phyloP scores from a whole-genome alignment of 1,140 invertebrate species.

The Leptinotarsa defecta region DNA sequence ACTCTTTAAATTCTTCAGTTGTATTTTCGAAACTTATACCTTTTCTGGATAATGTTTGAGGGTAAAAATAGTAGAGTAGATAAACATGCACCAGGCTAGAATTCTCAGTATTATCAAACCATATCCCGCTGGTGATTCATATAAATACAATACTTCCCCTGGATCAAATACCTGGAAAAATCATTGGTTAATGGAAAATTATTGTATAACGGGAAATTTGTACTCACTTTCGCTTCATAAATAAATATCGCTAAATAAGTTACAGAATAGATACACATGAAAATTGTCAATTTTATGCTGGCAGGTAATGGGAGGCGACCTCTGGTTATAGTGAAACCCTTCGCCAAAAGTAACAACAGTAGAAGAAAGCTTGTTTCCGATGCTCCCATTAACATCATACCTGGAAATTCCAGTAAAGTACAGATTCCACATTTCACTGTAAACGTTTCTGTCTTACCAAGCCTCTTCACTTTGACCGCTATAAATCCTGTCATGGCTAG shows the following conservation, averaged over 20 bases:
- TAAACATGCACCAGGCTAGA: constrained; percentile 82
- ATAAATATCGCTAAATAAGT: constrained; percentile 75
- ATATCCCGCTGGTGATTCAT: constrained; percentile 88
- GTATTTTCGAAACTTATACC: constrained; percentile 49
- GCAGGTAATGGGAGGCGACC: constrained; percentile 72
- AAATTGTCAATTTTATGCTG: constrained; percentile 76
- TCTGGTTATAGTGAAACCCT: constrained; percentile 89
- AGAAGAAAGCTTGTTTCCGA: constrained; percentile 77
- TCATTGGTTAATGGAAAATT: too few species aligned
- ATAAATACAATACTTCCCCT: constrained; percentile 85
- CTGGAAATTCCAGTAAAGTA: constrained; percentile 57
- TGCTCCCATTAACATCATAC: constrained; percentile 71
- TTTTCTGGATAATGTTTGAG: constrained; percentile 84
- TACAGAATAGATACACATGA: constrained; percentile 77
- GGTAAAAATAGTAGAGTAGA: constrained; percentile 80
- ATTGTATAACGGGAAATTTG: too few species aligned
- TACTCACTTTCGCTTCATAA: constrained; percentile 71
- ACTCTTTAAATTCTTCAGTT: not conserved
- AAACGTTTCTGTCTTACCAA: constrained; percentile 60
- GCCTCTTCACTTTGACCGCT: constrained; percentile 60
- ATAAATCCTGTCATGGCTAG: constrained; percentile 74
- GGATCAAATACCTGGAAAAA: constrained; percentile 79
- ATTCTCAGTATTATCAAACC: constrained; percentile 77
- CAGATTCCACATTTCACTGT: not conserved
- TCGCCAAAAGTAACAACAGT: constrained; percentile 80